Conservation (phyloP, 2,113 vertebrate genomes). For the Chaetura pelagica region DNA sequence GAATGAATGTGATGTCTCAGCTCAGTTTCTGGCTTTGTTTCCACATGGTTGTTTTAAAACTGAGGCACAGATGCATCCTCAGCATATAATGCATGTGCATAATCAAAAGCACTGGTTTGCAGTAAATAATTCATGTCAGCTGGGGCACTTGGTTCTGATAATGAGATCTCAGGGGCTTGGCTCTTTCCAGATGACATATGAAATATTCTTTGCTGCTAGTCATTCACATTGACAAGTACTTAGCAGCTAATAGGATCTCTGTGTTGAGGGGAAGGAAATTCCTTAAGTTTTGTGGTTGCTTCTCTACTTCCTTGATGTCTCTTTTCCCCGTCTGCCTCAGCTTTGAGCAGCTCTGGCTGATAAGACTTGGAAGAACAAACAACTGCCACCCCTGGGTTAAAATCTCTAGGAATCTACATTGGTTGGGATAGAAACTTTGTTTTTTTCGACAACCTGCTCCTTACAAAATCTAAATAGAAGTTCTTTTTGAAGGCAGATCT, state of each 20-base stretch:
- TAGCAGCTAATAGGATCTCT: background rate
- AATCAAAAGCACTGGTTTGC: constrained; percentile 51
- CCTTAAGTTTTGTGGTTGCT: background rate
- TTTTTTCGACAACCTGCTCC: background rate
- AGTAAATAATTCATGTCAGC: constrained; percentile 76
- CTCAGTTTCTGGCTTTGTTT: background rate
- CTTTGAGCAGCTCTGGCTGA: background rate
- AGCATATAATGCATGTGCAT: constrained; percentile 5
- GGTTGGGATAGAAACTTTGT: background rate
- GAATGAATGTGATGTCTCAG: background rate
- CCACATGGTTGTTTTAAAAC: constrained; percentile 14
- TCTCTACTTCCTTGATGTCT: background rate
- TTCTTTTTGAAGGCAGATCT: background rate
- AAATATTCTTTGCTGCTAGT: constrained; percentile 53
- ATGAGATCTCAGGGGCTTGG: constrained; percentile 80
- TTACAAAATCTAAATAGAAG: background rate
- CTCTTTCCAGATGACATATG: constrained; percentile 41
- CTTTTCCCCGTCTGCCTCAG: background rate
- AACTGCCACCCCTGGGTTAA: background rate
- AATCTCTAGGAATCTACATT: background rate
- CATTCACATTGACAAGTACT: constrained; percentile 54
- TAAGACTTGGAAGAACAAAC: background rate
- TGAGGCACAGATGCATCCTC: constrained; percentile 66
- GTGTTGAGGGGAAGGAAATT: background rate
- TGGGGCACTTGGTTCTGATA: constrained; percentile 64